Conservation (phyloP, 2,888 invertebrate species). For the Lepeophtheirus nordmannii region DNA sequence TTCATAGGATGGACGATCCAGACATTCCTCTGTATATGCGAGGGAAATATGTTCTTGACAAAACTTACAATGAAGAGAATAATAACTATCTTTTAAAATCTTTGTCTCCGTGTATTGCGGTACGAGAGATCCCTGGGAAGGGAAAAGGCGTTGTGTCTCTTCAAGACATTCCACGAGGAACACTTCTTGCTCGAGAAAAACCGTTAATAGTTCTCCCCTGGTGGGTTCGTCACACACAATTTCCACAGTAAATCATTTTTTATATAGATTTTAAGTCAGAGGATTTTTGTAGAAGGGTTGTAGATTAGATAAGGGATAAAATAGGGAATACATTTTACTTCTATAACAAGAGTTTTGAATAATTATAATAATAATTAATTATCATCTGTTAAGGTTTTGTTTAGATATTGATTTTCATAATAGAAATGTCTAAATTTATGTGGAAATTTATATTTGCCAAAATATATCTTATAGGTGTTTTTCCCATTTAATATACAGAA, state of each 20-base stretch:
- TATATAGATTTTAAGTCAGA: not conserved
- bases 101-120: slow-evolving; percentile 2
- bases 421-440: too few relatives aligned
- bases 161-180: slow-evolving; percentile 11
- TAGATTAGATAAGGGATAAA: too few relatives aligned
- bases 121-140: slow-evolving; percentile 1
- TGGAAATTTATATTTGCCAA: too few relatives aligned
- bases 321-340: too few relatives aligned
- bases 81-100: not conserved
- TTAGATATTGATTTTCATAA: too few relatives aligned
- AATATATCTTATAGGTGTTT: too few relatives aligned
- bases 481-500: too few relatives aligned
- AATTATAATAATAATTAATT: too few relatives aligned
- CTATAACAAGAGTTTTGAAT: too few relatives aligned
- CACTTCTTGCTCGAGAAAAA: not conserved
- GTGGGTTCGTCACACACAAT: slow-evolving; percentile 20
- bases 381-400: too few relatives aligned
- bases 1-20: not conserved
- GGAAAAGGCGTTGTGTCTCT: slow-evolving; percentile 10
- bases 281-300: too few relatives aligned
- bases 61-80: not conserved
- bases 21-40: not conserved
- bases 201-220: slow-evolving; percentile 18
- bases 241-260: slow-evolving; percentile 19
- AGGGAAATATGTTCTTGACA: not conserved